Conservation (phyloP, 2,797 vertebrate genomes). For the Paratrypauchen microcephalus region DNA sequence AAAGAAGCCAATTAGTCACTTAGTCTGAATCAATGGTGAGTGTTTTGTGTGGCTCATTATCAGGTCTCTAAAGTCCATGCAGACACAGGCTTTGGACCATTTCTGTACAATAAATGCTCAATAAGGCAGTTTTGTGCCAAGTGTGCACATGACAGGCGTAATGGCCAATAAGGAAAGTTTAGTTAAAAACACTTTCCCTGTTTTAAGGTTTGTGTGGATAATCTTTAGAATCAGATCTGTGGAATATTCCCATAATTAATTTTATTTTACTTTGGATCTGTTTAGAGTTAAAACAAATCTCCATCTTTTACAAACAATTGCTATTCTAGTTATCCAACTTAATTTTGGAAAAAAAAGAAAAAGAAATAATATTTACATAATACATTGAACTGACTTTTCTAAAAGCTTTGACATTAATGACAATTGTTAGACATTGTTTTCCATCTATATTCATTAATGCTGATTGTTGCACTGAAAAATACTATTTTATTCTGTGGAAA, state of each 20-base stretch:
- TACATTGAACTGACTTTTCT: neutral
- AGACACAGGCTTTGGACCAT: conserved; percentile 15
- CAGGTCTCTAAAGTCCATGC: conserved; percentile 30
- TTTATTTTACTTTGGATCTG: neutral
- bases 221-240: neutral
- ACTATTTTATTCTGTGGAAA: too few relatives aligned
- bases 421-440: too few relatives aligned
- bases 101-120: conserved; percentile 11
- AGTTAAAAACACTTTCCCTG: neutral
- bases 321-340: too few relatives aligned
- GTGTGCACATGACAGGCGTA: conserved; percentile 38
- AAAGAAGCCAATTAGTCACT: conserved; percentile 68
- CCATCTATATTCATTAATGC: too few relatives aligned
- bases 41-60: conserved; percentile 58
- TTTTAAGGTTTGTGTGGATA: neutral
- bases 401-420: too few relatives aligned
- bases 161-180: conserved; percentile 33
- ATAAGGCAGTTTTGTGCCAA: conserved; percentile 50
- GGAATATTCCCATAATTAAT: neutral
- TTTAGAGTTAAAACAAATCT: neutral
- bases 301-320: too few relatives aligned
- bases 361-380: too few relatives aligned
- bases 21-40: conserved; percentile 58
- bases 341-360: too few relatives aligned
- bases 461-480: too few relatives aligned